phyloP scores from a whole-genome alignment of 2,888 invertebrate genomes.

The Hipparchia sbordonii region DNA sequence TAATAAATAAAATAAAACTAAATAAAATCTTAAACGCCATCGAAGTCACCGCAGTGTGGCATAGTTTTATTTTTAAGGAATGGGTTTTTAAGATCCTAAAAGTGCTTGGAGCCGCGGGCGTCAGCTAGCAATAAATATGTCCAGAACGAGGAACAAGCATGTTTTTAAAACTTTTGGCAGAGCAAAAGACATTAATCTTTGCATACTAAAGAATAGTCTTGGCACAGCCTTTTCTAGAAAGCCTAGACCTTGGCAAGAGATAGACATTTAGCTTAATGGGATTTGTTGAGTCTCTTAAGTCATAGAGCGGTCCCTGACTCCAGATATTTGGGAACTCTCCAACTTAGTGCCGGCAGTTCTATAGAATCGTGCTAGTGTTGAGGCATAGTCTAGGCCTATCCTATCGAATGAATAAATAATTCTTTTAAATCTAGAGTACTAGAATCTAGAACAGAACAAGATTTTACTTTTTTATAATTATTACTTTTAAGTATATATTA shows the following conservation, averaged over 20 bases:
- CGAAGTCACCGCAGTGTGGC: too few relatives aligned
- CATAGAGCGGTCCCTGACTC: slow-evolving; percentile 22
- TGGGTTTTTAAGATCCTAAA: too few relatives aligned
- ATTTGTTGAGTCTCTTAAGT: slow-evolving; percentile 1
- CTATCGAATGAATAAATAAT: slow-evolving; percentile 14
- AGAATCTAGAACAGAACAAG: too few relatives aligned
- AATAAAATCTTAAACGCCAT: too few relatives aligned
- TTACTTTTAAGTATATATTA: too few relatives aligned
- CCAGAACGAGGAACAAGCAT: neutral
- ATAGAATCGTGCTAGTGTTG: slow-evolving; percentile 20
- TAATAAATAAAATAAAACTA: too few relatives aligned
- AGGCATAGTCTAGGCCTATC: neutral
- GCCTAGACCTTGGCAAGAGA: slow-evolving; percentile 17
- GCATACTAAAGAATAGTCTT: slow-evolving; percentile 1
- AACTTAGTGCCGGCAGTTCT: slow-evolving; percentile 23
- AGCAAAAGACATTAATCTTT: neutral
- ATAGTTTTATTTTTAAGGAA: too few relatives aligned
- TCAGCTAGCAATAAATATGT: too few relatives aligned
- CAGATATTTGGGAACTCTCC: slow-evolving; percentile 36
- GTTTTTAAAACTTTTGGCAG: neutral
- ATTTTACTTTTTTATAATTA: too few relatives aligned
- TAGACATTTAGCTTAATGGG: slow-evolving; percentile 14
- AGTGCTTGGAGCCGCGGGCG: too few relatives aligned
- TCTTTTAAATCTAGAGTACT: neutral
- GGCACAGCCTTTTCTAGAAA: slow-evolving; percentile 1